Percentiles rank a stretch among this genome's conserved stretches.
Evolutionary conservation across 1,140 invertebrate species (phyloP).

Genomic region (Scaptomyza graminum): DNA sequence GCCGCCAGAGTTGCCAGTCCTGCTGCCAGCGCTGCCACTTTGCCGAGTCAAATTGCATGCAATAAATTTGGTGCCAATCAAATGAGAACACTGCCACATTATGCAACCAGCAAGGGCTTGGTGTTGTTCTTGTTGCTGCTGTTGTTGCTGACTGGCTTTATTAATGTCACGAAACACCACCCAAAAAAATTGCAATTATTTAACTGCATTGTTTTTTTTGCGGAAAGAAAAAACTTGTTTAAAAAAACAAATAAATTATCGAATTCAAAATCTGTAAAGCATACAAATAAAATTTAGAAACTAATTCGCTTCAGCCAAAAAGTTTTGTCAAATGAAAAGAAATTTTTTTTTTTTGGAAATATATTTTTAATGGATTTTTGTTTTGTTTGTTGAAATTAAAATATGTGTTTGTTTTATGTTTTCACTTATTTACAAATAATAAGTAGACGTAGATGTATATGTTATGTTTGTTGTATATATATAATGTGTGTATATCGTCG

Average conservation of each 20-base stretch:
- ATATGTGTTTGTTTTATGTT: conserved; percentile 43
- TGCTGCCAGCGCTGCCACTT: conserved; percentile 23
- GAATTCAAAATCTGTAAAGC: conserved; percentile 64
- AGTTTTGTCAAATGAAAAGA: conserved; percentile 38
- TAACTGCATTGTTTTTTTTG: neutral
- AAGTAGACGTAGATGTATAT: conserved; percentile 69
- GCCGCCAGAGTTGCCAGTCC: conserved; percentile 32
- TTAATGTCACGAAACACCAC: conserved; percentile 29
- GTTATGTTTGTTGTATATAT: conserved; percentile 51
- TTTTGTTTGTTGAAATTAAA: conserved; percentile 67
- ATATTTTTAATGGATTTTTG: conserved; percentile 71
- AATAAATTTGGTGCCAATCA: conserved; percentile 80
- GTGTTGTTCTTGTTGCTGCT: conserved; percentile 24
- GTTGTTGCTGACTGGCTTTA: conserved; percentile 24
- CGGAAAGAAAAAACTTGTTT: neutral
- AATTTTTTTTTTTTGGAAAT: conserved; percentile 58
- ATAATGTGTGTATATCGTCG: conserved; percentile 53
- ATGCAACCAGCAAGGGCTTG: conserved; percentile 42
- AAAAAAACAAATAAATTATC: neutral
- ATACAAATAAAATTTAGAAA: conserved; percentile 32
- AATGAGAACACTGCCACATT: conserved; percentile 69
- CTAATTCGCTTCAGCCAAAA: conserved; percentile 36
- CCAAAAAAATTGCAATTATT: neutral
- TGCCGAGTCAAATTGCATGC: conserved; percentile 78
- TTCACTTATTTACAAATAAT: conserved; percentile 80